Conservation (phyloP, 2,888 invertebrate species). For the Acrobasis suavella region DNA sequence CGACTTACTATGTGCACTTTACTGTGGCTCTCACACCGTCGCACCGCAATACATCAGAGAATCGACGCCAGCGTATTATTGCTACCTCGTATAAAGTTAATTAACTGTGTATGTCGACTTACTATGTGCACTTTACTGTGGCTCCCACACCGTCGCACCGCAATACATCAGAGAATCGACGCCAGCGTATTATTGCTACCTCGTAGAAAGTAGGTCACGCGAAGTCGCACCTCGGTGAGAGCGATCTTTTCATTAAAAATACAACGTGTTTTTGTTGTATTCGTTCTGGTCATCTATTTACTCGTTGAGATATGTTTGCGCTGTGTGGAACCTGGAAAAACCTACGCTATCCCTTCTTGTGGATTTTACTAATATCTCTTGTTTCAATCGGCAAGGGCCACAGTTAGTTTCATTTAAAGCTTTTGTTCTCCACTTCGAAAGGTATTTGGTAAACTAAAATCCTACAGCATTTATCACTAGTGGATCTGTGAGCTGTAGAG, state of each 20-base stretch:
- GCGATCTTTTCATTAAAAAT: conserved; percentile 16
- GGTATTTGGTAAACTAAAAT: too few species aligned
- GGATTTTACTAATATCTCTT: too few species aligned
- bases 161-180: conserved; percentile 19
- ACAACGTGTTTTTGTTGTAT: conserved; percentile 12
- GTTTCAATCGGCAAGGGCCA: too few species aligned
- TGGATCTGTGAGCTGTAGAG: too few species aligned
- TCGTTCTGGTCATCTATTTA: neutral
- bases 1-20: neutral
- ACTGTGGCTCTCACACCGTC: neutral
- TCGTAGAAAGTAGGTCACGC: conserved; percentile 6
- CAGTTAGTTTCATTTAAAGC: too few species aligned
- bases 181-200: conserved; percentile 14
- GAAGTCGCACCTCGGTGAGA: conserved; percentile 3
- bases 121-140: neutral
- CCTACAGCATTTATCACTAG: too few species aligned
- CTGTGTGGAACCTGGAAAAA: neutral
- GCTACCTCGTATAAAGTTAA: too few species aligned
- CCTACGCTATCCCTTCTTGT: too few species aligned
- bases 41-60: conserved; percentile 19
- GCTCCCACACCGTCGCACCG: neutral
- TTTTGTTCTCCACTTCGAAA: too few species aligned
- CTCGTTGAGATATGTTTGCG: neutral
- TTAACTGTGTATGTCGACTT: neutral
- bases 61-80: neutral